These are phyloP conservation scores for Brachyistius frenatus DNA, from an alignment of 2,113 vertebrate genomes.

Conservation along the genomic window DNA sequence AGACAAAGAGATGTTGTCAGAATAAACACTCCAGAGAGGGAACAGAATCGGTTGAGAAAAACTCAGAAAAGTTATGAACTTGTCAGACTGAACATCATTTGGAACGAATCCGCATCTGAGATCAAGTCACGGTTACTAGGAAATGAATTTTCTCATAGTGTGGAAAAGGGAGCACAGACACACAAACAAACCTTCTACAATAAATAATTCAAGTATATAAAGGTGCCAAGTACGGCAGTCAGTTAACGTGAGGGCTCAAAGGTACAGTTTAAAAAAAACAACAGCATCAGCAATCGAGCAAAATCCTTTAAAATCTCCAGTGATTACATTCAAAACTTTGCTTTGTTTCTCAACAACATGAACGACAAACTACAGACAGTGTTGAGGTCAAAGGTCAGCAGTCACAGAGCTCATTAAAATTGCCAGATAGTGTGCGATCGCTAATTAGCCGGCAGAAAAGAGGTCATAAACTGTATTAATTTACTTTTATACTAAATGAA, in stretches of 20 bases:
- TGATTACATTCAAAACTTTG: not conserved
- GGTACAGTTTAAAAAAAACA: not conserved
- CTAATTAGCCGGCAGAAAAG: not conserved
- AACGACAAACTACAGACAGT: not conserved
- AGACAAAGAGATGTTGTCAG: too few relatives aligned
- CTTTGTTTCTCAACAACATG: not conserved
- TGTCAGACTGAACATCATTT: too few relatives aligned
- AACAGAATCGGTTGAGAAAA: too few relatives aligned
- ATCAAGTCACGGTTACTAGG: not conserved
- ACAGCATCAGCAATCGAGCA: not conserved
- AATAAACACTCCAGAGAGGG: too few relatives aligned
- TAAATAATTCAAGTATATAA: conserved; percentile 61
- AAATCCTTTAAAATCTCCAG: not conserved
- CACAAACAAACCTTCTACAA: conserved; percentile 39
- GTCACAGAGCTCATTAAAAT: too few relatives aligned
- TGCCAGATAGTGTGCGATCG: not conserved
- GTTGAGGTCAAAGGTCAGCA: conserved; percentile 7
- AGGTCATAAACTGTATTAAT: not conserved
- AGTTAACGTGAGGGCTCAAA: not conserved
- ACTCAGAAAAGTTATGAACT: too few relatives aligned
- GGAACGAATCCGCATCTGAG: too few relatives aligned
- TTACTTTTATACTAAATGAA: not conserved
- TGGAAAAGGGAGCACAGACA: conserved; percentile 14
- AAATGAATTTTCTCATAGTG: not conserved
- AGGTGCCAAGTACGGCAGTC: conserved; percentile 41